Evolutionary conservation across 2,888 invertebrate species (phyloP), one percentile per base, ranked within the genome.

Genomic region (Andricus quercusramuli): DNA sequence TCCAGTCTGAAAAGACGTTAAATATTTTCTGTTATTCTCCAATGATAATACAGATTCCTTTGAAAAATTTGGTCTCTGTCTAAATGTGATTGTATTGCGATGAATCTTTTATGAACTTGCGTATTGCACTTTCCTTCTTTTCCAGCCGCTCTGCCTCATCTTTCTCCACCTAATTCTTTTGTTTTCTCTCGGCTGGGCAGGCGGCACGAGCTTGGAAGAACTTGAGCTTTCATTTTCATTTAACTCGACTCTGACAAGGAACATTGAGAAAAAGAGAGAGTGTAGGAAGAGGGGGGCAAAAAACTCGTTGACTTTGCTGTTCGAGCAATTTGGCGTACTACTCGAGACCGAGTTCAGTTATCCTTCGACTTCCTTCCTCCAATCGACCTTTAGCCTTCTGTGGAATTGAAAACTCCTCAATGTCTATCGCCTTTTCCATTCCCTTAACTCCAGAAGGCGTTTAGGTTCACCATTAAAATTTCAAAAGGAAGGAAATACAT

Each of bases 391-490:
- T 56, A 56, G 74, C 56, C 56, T 74, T 56, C 15, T 56, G 56
- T 74, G 32, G 56, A 74, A 74, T 74, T 74, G 74, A 56, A 74
- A 74, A 74, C 22, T 59, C 32, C 32, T 74, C 51, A 74, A 74
- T 32, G 56, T 74, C 70, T 56, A 74, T 74, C 56, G 56, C 15
- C 51, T 74, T 51, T 74, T 74, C 29, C 56, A 51, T 17, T n/a
- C 29, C 32, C 56, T 32, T 74, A 74, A 37, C 70, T 51, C 51
- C 20, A 29, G 5, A 29, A 29, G 70, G 70, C 20, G 47, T 25
- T 70, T 47, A 20, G 29, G 13, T 51, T 70, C n/a, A n/a, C 15
- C n/a, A 32, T 56, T 74, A 51, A 32, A 56, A 74, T 56, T 32
- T 74, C 29, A 56, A 74, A 74, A 56, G 56, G n/a, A 74, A 51